Conservation (phyloP, 1,140 invertebrate genomes). For the Orius insidiosus region DNA sequence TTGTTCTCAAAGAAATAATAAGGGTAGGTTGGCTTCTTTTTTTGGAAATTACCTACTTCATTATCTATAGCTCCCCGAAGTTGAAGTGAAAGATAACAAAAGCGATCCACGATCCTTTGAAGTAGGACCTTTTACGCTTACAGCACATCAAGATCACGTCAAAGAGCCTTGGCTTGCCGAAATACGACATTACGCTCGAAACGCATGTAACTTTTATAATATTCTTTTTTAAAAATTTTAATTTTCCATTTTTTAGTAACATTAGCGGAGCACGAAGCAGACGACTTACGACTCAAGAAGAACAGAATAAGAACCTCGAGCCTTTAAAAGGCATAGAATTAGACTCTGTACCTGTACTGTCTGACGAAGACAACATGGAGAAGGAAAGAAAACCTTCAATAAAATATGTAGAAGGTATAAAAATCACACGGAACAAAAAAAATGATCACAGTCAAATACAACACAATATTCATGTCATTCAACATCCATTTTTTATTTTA, state of each 20-base stretch:
- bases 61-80: constrained; percentile 51
- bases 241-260: constrained; percentile 32
- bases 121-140: constrained; percentile 46
- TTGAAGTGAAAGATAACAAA: constrained; percentile 54
- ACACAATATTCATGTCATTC: not conserved
- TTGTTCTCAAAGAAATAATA: constrained; percentile 76
- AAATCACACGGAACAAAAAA: not conserved
- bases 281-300: constrained; percentile 43
- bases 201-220: constrained; percentile 46
- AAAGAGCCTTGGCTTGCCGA: constrained; percentile 66
- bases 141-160: constrained; percentile 54
- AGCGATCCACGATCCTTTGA: constrained; percentile 51
- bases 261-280: constrained; percentile 58
- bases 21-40: constrained; percentile 38
- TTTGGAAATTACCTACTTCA: constrained; percentile 3
- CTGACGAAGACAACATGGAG: constrained; percentile 22
- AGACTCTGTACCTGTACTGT: constrained; percentile 18
- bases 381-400: not conserved
- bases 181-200: constrained; percentile 54
- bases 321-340: constrained; percentile 22
- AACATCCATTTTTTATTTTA: not conserved
- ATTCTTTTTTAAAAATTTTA: not conserved
- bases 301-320: constrained; percentile 20
- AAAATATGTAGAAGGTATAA: too few species aligned
- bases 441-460: not conserved